These are phyloP conservation scores for Hippopotamus amphibius DNA, from an alignment of 2,113 vertebrate genomes.

Conservation along the genomic window DNA sequence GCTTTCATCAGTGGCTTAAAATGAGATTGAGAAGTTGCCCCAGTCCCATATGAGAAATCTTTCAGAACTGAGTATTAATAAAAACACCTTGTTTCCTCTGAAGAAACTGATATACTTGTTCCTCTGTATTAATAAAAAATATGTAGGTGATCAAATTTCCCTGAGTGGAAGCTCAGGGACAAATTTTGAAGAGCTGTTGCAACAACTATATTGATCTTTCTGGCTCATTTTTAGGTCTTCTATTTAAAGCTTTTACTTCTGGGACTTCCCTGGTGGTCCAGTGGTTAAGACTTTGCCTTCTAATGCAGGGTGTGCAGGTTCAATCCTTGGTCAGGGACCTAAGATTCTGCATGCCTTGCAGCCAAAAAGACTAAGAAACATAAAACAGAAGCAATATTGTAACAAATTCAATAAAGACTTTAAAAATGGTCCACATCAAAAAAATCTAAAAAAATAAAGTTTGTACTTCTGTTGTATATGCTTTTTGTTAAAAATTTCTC, in stretches of 20 bases:
- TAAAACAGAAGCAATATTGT: too few species aligned
- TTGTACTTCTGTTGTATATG: background rate
- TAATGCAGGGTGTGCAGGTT: too few species aligned
- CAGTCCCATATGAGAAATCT: background rate
- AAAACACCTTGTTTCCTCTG: background rate
- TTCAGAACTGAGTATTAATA: background rate
- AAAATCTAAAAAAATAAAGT: background rate
- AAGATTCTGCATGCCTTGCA: too few species aligned
- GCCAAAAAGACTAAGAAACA: too few species aligned
- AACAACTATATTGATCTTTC: background rate
- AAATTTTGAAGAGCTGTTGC: background rate
- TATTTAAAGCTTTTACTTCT: background rate
- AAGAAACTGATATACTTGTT: background rate
- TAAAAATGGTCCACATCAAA: too few species aligned
- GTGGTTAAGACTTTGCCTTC: too few species aligned
- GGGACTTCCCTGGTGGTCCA: too few species aligned
- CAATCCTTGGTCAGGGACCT: too few species aligned
- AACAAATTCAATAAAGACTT: too few species aligned
- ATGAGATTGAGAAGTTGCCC: background rate
- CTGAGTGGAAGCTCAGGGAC: background rate
- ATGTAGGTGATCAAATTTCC: background rate
- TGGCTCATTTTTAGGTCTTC: slow-evolving; percentile 17
- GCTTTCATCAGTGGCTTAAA: slow-evolving; percentile 31
- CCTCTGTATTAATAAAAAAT: background rate
- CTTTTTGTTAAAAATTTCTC: slow-evolving; percentile 23